Evolutionary conservation across 2,888 invertebrate genomes (phyloP).

Genomic region (Diarsia mendica): DNA sequence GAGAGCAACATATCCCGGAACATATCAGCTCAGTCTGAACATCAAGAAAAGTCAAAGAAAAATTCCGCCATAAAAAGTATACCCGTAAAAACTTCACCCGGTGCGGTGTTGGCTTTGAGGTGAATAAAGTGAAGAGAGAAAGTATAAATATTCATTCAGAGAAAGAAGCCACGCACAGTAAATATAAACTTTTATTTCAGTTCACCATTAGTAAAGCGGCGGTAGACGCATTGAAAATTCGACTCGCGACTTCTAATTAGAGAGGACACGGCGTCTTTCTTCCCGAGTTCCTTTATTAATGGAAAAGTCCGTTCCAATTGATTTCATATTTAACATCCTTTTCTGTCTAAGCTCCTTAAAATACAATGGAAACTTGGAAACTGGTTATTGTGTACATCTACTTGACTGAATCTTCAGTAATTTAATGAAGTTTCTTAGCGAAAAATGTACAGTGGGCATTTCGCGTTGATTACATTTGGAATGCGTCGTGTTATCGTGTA

Average conservation of each 20-base stretch:
- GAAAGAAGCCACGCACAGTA: constrained; percentile 85
- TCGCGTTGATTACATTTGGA: constrained; percentile 85
- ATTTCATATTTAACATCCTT: constrained; percentile 85
- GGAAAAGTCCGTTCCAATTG: constrained; percentile 85
- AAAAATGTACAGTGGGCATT: constrained; percentile 69
- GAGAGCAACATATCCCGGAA: constrained; percentile 62
- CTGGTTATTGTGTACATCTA: constrained; percentile 59
- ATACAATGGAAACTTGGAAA: constrained; percentile 60
- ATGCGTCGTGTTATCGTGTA: constrained; percentile 83
- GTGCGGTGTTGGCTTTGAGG: constrained; percentile 78
- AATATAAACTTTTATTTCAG: constrained; percentile 89
- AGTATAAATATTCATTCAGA: constrained; percentile 88
- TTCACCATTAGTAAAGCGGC: constrained; percentile 81
- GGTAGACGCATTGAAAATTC: constrained; percentile 87
- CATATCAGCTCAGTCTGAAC: constrained; percentile 70
- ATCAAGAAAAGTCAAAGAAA: constrained; percentile 79
- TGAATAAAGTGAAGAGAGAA: constrained; percentile 83
- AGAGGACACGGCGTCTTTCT: constrained; percentile 83
- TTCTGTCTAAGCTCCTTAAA: constrained; percentile 70
- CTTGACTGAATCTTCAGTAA: constrained; percentile 55
- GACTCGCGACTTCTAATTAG: constrained; percentile 88
- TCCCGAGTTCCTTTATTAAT: constrained; percentile 84
- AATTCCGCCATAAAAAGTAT: constrained; percentile 79
- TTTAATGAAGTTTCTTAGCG: constrained; percentile 58
- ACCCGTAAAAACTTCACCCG: constrained; percentile 79